Evolutionary conservation across 2,797 vertebrate genomes (phyloP).

Genomic region (Oceanodroma leucorhoa): DNA sequence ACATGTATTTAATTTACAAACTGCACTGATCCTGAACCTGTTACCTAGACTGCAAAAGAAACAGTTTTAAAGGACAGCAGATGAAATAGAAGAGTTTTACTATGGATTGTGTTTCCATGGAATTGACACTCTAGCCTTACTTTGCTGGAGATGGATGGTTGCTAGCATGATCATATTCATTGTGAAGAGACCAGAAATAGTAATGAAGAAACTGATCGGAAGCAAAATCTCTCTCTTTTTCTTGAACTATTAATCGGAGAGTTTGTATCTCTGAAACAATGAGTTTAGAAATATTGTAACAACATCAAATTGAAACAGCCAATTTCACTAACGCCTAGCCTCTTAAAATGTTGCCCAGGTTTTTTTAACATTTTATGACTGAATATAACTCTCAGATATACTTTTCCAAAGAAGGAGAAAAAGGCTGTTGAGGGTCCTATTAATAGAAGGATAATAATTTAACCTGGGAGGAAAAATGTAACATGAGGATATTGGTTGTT

Average conservation of each 20-base stretch:
- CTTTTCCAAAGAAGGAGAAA: slow-evolving; percentile 21
- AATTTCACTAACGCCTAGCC: not conserved
- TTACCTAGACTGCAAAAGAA: not conserved
- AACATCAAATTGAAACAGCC: not conserved
- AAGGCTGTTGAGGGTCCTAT: not conserved
- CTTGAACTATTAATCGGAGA: not conserved
- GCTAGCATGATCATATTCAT: not conserved
- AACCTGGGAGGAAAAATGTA: not conserved
- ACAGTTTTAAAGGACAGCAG: not conserved
- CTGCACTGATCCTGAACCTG: not conserved
- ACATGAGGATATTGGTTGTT: not conserved
- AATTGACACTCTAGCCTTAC: not conserved
- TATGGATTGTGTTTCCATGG: slow-evolving; percentile 7
- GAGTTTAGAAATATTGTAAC: not conserved
- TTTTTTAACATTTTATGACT: not conserved
- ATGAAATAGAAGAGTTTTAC: not conserved
- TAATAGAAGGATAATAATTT: slow-evolving; percentile 33
- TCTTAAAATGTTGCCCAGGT: not conserved
- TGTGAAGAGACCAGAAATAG: not conserved
- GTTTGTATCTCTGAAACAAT: not conserved
- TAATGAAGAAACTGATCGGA: not conserved
- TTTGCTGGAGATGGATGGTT: not conserved
- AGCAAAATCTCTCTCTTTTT: not conserved
- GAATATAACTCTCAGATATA: not conserved
- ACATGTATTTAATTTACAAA: not conserved